These are phyloP conservation scores for Portunus trituberculatus DNA, from an alignment of 1,140 invertebrate species.

Conservation along the genomic window DNA sequence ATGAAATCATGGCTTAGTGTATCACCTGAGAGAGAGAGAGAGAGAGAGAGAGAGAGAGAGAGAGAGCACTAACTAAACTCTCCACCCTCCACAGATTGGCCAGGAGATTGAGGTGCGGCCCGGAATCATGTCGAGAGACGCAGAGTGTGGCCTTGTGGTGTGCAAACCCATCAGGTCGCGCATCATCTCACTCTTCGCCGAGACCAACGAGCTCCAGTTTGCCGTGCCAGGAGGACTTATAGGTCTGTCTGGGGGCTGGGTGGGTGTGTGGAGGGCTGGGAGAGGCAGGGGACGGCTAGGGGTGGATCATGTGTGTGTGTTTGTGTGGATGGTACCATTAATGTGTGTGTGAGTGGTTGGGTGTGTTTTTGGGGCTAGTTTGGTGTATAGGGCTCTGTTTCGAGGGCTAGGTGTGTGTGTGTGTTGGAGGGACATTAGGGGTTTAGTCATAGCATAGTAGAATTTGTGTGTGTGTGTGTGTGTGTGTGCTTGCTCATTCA, in stretches of 20 bases:
- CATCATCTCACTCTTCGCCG: conserved; percentile 98
- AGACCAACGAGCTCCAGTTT: conserved; percentile 99
- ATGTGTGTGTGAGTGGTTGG: background rate
- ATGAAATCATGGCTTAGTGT: too few species aligned
- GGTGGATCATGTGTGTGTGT: too few species aligned
- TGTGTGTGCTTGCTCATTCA: background rate
- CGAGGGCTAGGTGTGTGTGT: too few species aligned
- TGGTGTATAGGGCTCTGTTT: too few species aligned
- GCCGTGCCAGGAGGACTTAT: conserved; percentile 99
- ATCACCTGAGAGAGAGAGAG: too few species aligned
- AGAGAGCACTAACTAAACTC: background rate
- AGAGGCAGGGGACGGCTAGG: too few species aligned
- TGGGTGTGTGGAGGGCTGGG: background rate
- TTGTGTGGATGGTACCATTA: background rate
- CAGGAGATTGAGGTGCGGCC: conserved; percentile 96
- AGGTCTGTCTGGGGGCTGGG: conserved; percentile 82
- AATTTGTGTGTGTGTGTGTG: background rate
- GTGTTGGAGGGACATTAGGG: too few species aligned
- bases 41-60: too few species aligned
- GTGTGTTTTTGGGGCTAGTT: too few species aligned
- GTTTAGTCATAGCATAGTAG: too few species aligned
- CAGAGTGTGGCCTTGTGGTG: conserved; percentile 93
- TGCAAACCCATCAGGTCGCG: conserved; percentile 98
- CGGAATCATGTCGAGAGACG: conserved; percentile 96
- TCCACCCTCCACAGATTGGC: conserved; percentile 84